Base-by-base conservation (phyloP, 2,113 vertebrate genomes). In the Notarius lentiginosus region DNA sequence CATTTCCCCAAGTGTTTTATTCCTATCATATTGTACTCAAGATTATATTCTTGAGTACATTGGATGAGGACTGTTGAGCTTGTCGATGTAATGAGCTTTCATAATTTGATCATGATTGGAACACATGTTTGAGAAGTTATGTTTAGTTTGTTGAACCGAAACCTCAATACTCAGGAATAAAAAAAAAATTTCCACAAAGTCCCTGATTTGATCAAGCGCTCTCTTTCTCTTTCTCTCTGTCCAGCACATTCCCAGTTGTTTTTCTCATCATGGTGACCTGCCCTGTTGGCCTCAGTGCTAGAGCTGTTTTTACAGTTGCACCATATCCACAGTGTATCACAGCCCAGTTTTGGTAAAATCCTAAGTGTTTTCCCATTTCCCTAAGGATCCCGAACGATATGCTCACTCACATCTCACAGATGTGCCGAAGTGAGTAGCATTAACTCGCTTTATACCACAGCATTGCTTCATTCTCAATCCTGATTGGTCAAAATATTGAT, bases 271-370 rank as follows among this genome's bases (percentile, higher is more conserved):
- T 9, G 47, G 20, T 84, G 7, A 80, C 55, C 51, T 79, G 14
- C 51, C 76, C 75, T 2, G 18, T 14, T 72, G 65, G 56, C 41
- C 18, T 9, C 27, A 47, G 18, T 55, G 76, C 58, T 17, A n/a
- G 76, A 22, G 8, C 55, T 84, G 58, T 85, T 66, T 85, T 76
- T 73, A 88, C 79, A 85, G 68, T 81, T 58, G 73, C 55, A 68
- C 58, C 56, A 53, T 66, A 79, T 84, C 56, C 72, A 85, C 84
- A 34, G 22, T 51, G 30, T 22, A 20, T 55, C 49, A 30, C 20
- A 77, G 55, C 22, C 10, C 27, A 20, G 72, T 41, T 66, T 79
- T 15, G 51, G 79, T 51, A 24, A 30, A 66, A 79, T 79, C 47
- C 34, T 4, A 20, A 58, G 55, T 79, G 75, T 18, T 65, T 51